Base-by-base conservation (phyloP, 2,888 invertebrate genomes). In the Harpagoxenus sublaevis region DNA sequence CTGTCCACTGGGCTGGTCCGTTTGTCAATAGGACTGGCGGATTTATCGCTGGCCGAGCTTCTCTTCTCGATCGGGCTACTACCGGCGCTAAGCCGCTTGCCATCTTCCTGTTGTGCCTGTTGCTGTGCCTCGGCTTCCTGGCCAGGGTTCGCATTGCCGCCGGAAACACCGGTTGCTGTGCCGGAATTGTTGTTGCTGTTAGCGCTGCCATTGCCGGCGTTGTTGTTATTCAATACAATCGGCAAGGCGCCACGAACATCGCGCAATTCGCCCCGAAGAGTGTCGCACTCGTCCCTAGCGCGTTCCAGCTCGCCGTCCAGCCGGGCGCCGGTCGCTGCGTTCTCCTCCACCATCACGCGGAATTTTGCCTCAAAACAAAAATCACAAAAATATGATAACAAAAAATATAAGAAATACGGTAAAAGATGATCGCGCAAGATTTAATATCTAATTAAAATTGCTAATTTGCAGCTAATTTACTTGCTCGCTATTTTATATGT, bases 341-440 rank as follows among this genome's bases (percentile, higher is more conserved):
- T 98, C 96, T 98, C 98, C 96, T 98, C 98, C 94, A 98, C 98
- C 98, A 98, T 98, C 96, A 97, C 98, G 96, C 97, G 97, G 95
- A 97, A 97, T 96, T 97, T 97, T 95, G 96, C 96, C 97, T 97
- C 96, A 1, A 70, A 86, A 66, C 35, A 42, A 12, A 42, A 12
- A 39, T 35, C 10, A 28, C 3, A 35, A 2, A 31, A n/a, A 62
- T 74, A 3, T 31, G 4, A 31, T 3, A 55, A 55, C 9, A 39
- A 15, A 57, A 57, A 57, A 1, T 6, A 3, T 0, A 10, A 39
- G 23, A 71, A 9, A 18, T 8, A 51, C 45, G 3, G 12, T 12
- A 15, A 71, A 55, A 39, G 15, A 1, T 42, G 0, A 42, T 55
- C 5, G 15, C 15, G 5, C 3, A 51, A 51, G 0, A n/a, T 12